Base-by-base conservation (phyloP, 2,797 vertebrate genomes). In the Paratrypauchen microcephalus region DNA sequence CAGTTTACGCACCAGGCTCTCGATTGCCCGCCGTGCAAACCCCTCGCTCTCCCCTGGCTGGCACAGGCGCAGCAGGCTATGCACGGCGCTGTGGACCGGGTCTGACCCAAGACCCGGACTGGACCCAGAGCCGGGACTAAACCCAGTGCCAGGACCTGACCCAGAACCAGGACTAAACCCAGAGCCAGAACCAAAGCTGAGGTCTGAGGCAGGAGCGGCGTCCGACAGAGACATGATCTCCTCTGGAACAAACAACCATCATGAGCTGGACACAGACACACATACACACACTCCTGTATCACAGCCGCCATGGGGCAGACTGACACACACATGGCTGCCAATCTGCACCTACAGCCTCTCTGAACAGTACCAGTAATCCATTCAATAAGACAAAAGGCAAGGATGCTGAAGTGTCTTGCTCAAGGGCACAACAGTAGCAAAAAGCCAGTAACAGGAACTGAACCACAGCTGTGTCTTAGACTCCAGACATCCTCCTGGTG, bases 1-100 rank as follows among this genome's bases (percentile, higher is more conserved):
- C 32, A 96, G 93, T 78, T 96, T 96, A 89, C 94, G 95, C 15
- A 96, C 93, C 60, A 96, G 88, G 73, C 95, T 96, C 89, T 95
- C 94, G 39, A 96, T 95, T 73, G 95, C 95, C 0, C 95, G 87
- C 54, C 94, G 94, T 75, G 95, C 93, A 0, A 94, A 95, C 81
- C 89, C 89, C 77, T 95, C 95, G n/a, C 93, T 95, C 75, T 95
- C 95, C 0, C 91, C 94, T 1, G 94, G 93, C 87, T 95, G 95
- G 30, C 94, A 92, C 81, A 95, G 95, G 82, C 94, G 93, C 95
- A 95, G 91, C 57, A 96, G 86, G 68, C 95, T 95, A 92, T 94
- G 95, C 66, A 95, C 94, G 63, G 95, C 92, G 87, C 93, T 95
- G 74, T 94, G 89, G 83, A 94, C 94, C 41, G 94, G 92, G 58